phyloP scores from a whole-genome alignment of 2,797 vertebrate species.

The Parauchenoglanis punctatus region DNA sequence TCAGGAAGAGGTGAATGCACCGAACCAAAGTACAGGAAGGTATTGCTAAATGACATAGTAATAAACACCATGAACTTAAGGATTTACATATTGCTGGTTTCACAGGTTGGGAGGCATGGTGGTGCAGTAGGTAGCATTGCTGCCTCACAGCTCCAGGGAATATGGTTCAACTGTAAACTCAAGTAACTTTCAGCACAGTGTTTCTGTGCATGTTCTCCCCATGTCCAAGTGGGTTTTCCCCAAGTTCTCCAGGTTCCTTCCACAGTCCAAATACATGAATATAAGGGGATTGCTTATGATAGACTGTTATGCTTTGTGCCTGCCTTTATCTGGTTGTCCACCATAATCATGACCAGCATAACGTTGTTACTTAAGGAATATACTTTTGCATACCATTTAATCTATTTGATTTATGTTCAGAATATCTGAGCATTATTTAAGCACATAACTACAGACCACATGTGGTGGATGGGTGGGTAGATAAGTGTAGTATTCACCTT shows the following conservation, averaged over 20 bases:
- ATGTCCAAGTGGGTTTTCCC: not conserved
- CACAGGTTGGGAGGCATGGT: not conserved
- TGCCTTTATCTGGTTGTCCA: not conserved
- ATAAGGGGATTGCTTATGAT: not conserved
- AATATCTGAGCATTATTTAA: not conserved
- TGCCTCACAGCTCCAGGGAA: not conserved
- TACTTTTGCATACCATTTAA: not conserved
- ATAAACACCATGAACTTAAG: not conserved
- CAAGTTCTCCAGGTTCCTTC: not conserved
- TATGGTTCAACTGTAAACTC: not conserved
- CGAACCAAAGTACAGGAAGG: not conserved
- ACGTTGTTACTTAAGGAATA: not conserved
- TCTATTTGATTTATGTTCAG: not conserved
- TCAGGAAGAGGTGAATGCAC: not conserved
- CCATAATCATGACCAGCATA: not conserved
- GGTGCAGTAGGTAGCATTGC: not conserved
- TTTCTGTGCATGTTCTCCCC: not conserved
- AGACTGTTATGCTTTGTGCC: not conserved
- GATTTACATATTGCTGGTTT: not conserved
- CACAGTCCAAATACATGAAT: not conserved
- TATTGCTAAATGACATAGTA: not conserved
- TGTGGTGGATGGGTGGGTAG: not conserved
- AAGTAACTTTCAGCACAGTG: not conserved
- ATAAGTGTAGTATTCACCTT: not conserved
- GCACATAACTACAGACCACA: not conserved